phyloP scores from a whole-genome alignment of 2,797 vertebrate species.

The Selene dorsalis region DNA sequence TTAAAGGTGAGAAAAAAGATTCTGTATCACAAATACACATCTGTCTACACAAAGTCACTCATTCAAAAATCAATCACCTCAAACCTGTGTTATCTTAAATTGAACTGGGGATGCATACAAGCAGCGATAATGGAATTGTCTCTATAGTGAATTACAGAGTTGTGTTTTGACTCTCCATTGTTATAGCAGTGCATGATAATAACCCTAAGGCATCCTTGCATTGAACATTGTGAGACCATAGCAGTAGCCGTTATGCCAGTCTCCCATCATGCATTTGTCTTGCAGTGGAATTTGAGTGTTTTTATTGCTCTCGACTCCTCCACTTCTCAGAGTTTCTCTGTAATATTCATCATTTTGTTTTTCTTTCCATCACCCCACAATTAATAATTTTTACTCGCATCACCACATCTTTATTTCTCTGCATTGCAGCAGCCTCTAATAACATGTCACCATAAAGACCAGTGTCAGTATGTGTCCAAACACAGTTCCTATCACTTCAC shows the following conservation, averaged over 20 bases:
- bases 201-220: conserved; percentile 40
- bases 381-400: neutral
- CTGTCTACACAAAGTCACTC: conserved; percentile 51
- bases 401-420: conserved; percentile 18
- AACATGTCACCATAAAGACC: conserved; percentile 8
- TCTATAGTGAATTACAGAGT: conserved; percentile 42
- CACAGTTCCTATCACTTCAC: neutral
- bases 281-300: conserved; percentile 14
- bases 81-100: conserved; percentile 66
- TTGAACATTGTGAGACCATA: conserved; percentile 23
- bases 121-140: conserved; percentile 61
- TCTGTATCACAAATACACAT: conserved; percentile 36
- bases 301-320: conserved; percentile 8
- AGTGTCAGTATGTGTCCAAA: neutral
- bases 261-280: conserved; percentile 37
- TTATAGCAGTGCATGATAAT: conserved; percentile 42
- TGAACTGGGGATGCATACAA: conserved; percentile 55
- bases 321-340: neutral
- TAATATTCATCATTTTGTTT: neutral
- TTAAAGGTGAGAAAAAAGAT: conserved; percentile 29
- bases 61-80: conserved; percentile 57
- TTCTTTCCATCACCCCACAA: neutral
- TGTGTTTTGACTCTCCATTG: conserved; percentile 37
- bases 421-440: conserved; percentile 29
- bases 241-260: conserved; percentile 30